phyloP scores from a whole-genome alignment of 2,888 invertebrate species.

The Hecatera dysodea region DNA sequence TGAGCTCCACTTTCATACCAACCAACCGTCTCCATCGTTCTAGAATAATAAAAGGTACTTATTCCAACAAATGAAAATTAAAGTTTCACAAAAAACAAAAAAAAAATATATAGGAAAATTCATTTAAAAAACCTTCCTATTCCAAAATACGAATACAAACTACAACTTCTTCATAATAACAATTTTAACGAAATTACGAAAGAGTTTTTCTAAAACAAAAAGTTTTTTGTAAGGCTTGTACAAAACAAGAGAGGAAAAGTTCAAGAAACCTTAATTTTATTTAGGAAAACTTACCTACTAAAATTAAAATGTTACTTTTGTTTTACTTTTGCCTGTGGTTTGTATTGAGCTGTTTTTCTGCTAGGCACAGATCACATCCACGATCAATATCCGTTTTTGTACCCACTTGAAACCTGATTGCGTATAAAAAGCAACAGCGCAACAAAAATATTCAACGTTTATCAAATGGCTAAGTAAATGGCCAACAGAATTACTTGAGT shows the following conservation, averaged over 20 bases:
- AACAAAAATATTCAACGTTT: conserved; percentile 58
- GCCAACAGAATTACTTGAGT: conserved; percentile 58
- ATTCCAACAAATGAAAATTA: conserved; percentile 67
- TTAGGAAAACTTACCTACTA: conserved; percentile 8
- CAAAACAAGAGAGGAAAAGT: conserved; percentile 29
- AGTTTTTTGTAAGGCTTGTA: conserved; percentile 26
- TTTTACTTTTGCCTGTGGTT: neutral
- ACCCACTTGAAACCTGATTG: conserved; percentile 30
- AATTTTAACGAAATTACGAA: conserved; percentile 42
- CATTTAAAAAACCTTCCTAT: conserved; percentile 63
- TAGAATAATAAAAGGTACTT: conserved; percentile 67
- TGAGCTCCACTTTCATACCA: conserved; percentile 65
- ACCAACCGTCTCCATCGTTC: conserved; percentile 66
- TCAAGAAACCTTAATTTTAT: conserved; percentile 39
- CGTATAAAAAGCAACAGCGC: conserved; percentile 12
- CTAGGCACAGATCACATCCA: neutral
- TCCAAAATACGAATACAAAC: conserved; percentile 51
- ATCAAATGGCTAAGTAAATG: conserved; percentile 61
- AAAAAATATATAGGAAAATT: conserved; percentile 48
- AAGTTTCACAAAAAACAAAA: conserved; percentile 57
- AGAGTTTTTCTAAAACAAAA: conserved; percentile 42
- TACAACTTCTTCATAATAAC: conserved; percentile 40
- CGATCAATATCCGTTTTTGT: conserved; percentile 4
- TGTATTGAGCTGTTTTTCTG: conserved; percentile 6
- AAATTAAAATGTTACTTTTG: conserved; percentile 13